Base-by-base conservation (phyloP, 1,140 invertebrate genomes). In the Cephus cinctus region DNA sequence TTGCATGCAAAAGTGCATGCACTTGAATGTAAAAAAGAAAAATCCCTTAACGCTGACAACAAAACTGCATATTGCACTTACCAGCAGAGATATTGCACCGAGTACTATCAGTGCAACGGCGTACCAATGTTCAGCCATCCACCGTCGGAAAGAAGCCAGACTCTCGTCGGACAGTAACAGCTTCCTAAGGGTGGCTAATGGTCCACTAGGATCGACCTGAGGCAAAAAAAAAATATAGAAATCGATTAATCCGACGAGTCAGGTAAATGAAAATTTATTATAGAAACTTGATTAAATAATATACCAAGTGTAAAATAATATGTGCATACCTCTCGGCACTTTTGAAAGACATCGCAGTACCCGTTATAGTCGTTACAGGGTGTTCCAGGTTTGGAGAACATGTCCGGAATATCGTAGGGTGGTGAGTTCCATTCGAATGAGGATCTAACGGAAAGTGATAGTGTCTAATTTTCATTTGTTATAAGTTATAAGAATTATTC, bases 321-420 rank as follows among this genome's bases (percentile, higher is more conserved):
- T 34, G 16, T 41, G 18, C 8, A 59, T 58, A 89, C 85, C 73
- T 94, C 90, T 54, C 96, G 82, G 73, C 96, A 98, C 66, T 94
- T 94, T 78, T 97, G 92, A 76, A 98, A 99, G 27, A 98, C 95
- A 78, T 99, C 97, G 78, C 97, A 99, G 77, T 99, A 99, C 55
- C 96, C 97, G 67, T 94, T 94, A 75, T 97, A 98, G 71, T 99
- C 92, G 71, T 98, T 96, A 72, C 97, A 99, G 0, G 96, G 96
- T 19, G 92, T 94, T 35, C 92, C 90, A 0, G 92, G 92, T 66
- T 95, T 96, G n/a, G 90, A 88, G 74, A 86, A 92, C 85, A 94
- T 90, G 61, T 94, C 89, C 0, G 93, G 93, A 56, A 96, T 88
- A 73, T 95, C 90, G 66, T 88, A 93, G 0, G 92, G 91, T 22